phyloP scores from a whole-genome alignment of 1,140 invertebrate species.

The Centruroides sculpturatus region DNA sequence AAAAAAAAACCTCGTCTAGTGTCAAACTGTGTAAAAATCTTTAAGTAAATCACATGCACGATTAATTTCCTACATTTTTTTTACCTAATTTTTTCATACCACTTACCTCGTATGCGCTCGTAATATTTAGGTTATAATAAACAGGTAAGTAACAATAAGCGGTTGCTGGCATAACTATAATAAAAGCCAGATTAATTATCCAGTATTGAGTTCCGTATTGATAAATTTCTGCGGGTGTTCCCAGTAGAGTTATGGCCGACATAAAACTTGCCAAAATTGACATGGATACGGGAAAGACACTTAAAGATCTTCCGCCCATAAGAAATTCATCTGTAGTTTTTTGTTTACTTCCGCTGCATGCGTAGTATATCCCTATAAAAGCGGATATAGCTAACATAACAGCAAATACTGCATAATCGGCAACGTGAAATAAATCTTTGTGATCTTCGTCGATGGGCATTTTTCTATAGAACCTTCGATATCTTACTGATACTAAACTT shows the following conservation, averaged over 20 bases:
- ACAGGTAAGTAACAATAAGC: slow-evolving; percentile 75
- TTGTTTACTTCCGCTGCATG: slow-evolving; percentile 49
- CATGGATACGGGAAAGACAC: slow-evolving; percentile 60
- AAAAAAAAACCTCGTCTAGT: too few relatives aligned
- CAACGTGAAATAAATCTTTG: slow-evolving; percentile 13
- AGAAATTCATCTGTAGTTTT: slow-evolving; percentile 50
- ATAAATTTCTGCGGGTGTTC: slow-evolving; percentile 74
- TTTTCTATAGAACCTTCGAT: too few relatives aligned
- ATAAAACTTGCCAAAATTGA: slow-evolving; percentile 64
- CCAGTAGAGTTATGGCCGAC: slow-evolving; percentile 74
- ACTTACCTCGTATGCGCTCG: slow-evolving; percentile 73
- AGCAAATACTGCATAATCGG: slow-evolving; percentile 17
- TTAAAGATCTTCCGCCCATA: slow-evolving; percentile 31
- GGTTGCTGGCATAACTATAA: slow-evolving; percentile 62
- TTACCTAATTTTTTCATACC: too few relatives aligned
- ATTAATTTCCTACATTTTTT: too few relatives aligned
- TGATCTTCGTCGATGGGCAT: too few relatives aligned
- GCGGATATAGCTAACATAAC: slow-evolving; percentile 38
- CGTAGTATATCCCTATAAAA: slow-evolving; percentile 64
- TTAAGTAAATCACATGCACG: too few relatives aligned
- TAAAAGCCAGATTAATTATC: slow-evolving; percentile 55
- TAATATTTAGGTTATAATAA: slow-evolving; percentile 70
- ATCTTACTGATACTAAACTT: too few relatives aligned
- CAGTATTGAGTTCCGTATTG: slow-evolving; percentile 65
- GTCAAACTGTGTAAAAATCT: too few relatives aligned